phyloP scores from a whole-genome alignment of 2,888 invertebrate species.

The Troides aeacus region DNA sequence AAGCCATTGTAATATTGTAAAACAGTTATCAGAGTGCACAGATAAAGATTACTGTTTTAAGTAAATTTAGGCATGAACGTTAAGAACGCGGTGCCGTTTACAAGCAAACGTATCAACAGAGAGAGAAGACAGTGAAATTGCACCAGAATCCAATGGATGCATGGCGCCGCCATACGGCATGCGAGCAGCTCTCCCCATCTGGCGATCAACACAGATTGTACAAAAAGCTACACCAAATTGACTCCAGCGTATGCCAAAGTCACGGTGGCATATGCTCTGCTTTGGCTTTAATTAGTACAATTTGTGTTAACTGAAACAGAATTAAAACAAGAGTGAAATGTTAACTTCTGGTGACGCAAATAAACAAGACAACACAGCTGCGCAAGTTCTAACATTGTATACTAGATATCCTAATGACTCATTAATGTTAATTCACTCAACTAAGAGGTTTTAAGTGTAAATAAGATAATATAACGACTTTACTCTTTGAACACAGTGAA shows the following conservation, averaged over 20 bases:
- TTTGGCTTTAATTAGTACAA: slow-evolving; percentile 58
- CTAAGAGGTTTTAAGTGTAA: slow-evolving; percentile 27
- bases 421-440: slow-evolving; percentile 20
- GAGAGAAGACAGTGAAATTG: slow-evolving; percentile 67
- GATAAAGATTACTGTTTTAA: too few species aligned
- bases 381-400: slow-evolving; percentile 14
- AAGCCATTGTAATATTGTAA: too few species aligned
- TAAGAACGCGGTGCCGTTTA: slow-evolving; percentile 8
- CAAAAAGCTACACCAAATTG: slow-evolving; percentile 57
- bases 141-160: slow-evolving; percentile 40
- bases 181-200: slow-evolving; percentile 54
- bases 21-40: too few species aligned
- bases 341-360: background rate
- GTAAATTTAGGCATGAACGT: background rate
- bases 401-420: slow-evolving; percentile 24
- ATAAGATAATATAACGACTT: slow-evolving; percentile 27
- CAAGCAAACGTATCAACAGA: slow-evolving; percentile 50
- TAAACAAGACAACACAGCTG: slow-evolving; percentile 14
- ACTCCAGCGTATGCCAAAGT: slow-evolving; percentile 47
- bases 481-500: slow-evolving; percentile 24
- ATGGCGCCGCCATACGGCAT: slow-evolving; percentile 60
- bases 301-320: slow-evolving; percentile 34
- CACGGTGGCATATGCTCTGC: slow-evolving; percentile 71
- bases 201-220: slow-evolving; percentile 53
- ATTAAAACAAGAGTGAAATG: slow-evolving; percentile 1